Conservation (phyloP, 2,113 vertebrate genomes). For the Mirounga angustirostris region DNA sequence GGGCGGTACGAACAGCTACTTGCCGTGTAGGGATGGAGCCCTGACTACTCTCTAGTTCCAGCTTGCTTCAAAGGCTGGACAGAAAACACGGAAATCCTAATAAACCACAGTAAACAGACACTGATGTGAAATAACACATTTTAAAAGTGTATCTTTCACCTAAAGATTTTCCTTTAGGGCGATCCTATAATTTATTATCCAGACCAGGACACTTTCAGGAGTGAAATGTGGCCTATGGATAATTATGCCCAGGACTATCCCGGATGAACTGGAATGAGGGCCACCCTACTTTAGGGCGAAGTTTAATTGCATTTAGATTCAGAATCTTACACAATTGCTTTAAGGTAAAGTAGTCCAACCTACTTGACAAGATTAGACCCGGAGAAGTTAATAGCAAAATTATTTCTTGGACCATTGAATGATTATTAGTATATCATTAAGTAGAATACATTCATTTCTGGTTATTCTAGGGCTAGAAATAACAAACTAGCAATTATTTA, state of each 20-base stretch:
- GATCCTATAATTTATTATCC: background rate
- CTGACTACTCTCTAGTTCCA: background rate
- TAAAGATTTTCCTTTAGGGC: background rate
- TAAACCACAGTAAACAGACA: background rate
- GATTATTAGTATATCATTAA: constrained; percentile 35
- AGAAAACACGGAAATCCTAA: background rate
- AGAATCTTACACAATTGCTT: background rate
- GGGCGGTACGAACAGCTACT: background rate
- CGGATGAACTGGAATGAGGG: background rate
- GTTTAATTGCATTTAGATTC: constrained; percentile 24
- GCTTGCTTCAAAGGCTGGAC: background rate
- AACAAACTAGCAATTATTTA: background rate
- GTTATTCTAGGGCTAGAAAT: background rate
- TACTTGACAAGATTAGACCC: background rate
- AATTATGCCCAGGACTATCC: background rate
- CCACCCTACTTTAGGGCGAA: background rate
- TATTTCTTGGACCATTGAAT: constrained; percentile 7
- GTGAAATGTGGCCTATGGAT: background rate
- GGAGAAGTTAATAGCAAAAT: constrained; percentile 36
- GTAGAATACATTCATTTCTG: constrained; percentile 9
- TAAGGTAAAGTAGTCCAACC: background rate
- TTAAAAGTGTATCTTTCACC: background rate
- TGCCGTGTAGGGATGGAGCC: background rate
- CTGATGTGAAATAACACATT: background rate
- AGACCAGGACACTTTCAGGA: background rate